phyloP scores from a whole-genome alignment of 2,888 invertebrate genomes.

The Macrophya alboannulata region DNA sequence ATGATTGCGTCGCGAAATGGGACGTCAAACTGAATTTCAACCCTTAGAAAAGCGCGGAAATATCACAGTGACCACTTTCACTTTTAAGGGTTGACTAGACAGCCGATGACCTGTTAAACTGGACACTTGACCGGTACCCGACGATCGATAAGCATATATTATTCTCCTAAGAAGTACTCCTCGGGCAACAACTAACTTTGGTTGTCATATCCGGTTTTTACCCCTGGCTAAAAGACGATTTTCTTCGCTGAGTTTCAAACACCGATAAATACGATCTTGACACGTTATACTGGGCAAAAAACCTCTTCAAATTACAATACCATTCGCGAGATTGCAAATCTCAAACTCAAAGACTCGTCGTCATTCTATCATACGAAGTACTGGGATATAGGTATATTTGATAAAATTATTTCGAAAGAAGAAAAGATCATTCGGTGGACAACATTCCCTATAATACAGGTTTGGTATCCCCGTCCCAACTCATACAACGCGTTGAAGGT shows the following conservation, averaged over 20 bases:
- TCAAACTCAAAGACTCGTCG: neutral
- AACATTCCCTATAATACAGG: constrained; percentile 21
- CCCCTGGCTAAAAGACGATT: neutral
- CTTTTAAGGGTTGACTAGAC: constrained; percentile 38
- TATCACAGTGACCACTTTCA: constrained; percentile 6
- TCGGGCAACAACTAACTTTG: neutral
- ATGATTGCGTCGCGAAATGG: constrained; percentile 10
- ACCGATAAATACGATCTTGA: neutral
- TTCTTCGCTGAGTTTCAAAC: neutral
- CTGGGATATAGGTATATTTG: neutral
- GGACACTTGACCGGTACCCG: constrained; percentile 37
- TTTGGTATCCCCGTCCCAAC: constrained; percentile 13
- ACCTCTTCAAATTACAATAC: neutral
- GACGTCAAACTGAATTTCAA: neutral
- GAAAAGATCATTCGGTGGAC: neutral
- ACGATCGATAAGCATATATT: constrained; percentile 25
- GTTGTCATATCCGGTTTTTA: constrained; percentile 31
- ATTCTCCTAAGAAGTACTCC: constrained; percentile 12
- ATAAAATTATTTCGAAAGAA: neutral
- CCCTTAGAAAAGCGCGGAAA: constrained; percentile 28
- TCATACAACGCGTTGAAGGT: neutral
- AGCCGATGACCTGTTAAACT: constrained; percentile 44
- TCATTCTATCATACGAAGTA: neutral
- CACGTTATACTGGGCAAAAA: neutral
- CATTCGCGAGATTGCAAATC: neutral